These are phyloP conservation scores for Mallotus villosus DNA, from an alignment of 2,797 vertebrate genomes.

Conservation along the genomic window DNA sequence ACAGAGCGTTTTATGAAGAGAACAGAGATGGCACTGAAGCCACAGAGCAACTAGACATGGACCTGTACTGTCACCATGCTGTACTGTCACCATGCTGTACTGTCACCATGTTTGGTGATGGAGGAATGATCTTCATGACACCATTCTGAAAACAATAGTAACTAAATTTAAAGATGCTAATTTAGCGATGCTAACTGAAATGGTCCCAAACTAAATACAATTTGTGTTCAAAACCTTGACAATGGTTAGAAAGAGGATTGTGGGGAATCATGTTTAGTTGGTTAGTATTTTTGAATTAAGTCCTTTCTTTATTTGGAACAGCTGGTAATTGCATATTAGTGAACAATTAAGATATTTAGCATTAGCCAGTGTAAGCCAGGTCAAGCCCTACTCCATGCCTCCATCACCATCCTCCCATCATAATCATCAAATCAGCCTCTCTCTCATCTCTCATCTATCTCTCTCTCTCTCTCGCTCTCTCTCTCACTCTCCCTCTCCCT, in stretches of 20 bases:
- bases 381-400: constrained; percentile 43
- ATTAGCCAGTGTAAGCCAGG: constrained; percentile 44
- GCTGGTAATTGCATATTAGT: constrained; percentile 55
- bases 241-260: constrained; percentile 3
- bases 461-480: constrained; percentile 22
- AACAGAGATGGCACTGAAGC: not conserved
- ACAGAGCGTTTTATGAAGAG: constrained; percentile 56
- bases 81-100: no score
- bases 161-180: not conserved
- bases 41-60: no score
- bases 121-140: not conserved
- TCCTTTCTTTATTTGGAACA: constrained; percentile 54
- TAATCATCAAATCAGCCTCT: constrained; percentile 25
- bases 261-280: constrained; percentile 20
- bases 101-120: not conserved
- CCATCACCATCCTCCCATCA: constrained; percentile 1
- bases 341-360: constrained; percentile 58
- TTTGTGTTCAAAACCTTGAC: not conserved
- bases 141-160: not conserved
- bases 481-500: constrained; percentile 19
- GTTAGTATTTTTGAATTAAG: constrained; percentile 48
- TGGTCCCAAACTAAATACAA: not conserved
- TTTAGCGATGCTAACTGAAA: not conserved
- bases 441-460: constrained; percentile 24
- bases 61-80: not conserved